phyloP scores from a whole-genome alignment of 2,888 invertebrate species.

The Mesochorus sp. region DNA sequence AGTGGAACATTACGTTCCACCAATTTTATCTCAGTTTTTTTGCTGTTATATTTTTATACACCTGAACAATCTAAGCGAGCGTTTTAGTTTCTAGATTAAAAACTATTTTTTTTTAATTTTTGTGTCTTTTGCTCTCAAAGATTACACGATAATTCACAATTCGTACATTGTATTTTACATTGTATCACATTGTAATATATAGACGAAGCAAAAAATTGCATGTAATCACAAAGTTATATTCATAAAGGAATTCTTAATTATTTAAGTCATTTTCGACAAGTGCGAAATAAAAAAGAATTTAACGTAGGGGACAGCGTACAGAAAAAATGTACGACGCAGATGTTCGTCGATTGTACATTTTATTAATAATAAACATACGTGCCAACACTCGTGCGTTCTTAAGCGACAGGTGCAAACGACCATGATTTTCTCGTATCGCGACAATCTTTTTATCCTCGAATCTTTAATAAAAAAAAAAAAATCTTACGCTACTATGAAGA shows the following conservation, averaged over 20 bases:
- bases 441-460: constrained; percentile 50
- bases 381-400: not conserved
- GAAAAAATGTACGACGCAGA: constrained; percentile 33
- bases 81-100: no score
- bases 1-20: no score
- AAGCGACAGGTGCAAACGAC: constrained; percentile 45
- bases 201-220: no score
- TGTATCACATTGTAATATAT: no score
- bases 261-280: constrained; percentile 1
- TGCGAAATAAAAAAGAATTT: not conserved
- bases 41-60: no score
- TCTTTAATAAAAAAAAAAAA: constrained; percentile 9
- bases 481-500: not conserved
- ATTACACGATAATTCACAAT: no score
- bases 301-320: not conserved
- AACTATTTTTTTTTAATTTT: no score
- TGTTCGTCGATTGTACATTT: constrained; percentile 20
- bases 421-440: constrained; percentile 1
- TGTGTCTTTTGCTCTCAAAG: no score
- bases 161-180: no score
- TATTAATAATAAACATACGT: not conserved
- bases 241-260: not conserved
- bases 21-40: no score
- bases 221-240: no score
- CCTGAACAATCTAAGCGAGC: no score